Conservation (phyloP, 1,140 invertebrate species). For the Pseudachorutes palmiensis region DNA sequence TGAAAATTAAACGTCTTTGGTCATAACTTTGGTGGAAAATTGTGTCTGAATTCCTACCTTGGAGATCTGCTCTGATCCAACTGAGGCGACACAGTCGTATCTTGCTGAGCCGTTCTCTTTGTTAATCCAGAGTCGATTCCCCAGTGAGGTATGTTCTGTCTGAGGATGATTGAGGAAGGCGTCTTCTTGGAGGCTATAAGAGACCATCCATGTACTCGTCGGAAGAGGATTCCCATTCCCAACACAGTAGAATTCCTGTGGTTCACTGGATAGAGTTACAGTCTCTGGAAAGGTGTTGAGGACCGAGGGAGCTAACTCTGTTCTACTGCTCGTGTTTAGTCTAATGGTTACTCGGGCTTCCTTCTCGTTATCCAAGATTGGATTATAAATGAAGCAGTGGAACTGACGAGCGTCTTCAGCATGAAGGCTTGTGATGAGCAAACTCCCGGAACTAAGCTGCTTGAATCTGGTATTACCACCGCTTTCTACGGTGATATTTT, state of each 20-base stretch:
- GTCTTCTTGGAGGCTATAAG: not conserved
- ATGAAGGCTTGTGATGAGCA: conserved; percentile 23
- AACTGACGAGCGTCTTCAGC: conserved; percentile 16
- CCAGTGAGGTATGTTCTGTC: conserved; percentile 9
- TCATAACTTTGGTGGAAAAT: no score
- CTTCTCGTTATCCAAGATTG: not conserved
- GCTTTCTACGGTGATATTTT: not conserved
- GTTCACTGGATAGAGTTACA: not conserved
- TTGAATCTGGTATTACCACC: conserved; percentile 23
- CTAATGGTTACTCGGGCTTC: not conserved
- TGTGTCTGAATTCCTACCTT: conserved; percentile 11
- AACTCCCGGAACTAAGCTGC: conserved; percentile 29
- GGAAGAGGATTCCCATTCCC: not conserved
- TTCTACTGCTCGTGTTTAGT: not conserved
- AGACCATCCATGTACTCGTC: not conserved
- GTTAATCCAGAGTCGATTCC: not conserved
- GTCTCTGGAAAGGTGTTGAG: not conserved
- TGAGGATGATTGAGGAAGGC: conserved; percentile 3
- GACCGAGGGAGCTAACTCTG: not conserved
- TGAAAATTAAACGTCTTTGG: no score
- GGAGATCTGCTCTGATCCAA: conserved; percentile 2
- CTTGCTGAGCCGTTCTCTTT: not conserved
- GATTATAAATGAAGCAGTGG: not conserved
- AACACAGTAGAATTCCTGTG: conserved; percentile 4
- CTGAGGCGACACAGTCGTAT: conserved; percentile 15